Evolutionary conservation across 2,113 vertebrate genomes (phyloP).

Genomic region (Emydocephalus ijimae): DNA sequence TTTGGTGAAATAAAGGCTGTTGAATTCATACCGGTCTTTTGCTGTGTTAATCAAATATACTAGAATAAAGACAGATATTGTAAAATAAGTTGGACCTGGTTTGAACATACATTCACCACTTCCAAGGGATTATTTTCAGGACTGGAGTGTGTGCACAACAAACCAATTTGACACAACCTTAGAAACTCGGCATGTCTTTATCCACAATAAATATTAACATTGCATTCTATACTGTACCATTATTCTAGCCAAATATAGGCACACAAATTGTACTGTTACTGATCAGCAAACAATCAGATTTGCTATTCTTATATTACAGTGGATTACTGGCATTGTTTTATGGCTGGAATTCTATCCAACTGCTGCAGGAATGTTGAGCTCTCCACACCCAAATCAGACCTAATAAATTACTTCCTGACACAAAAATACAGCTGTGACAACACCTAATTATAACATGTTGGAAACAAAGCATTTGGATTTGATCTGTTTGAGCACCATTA

Average conservation of each 20-base stretch:
- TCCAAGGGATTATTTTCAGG: neutral
- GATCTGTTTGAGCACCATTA: neutral
- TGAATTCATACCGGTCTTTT: neutral
- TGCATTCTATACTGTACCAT: neutral
- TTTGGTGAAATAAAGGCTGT: neutral
- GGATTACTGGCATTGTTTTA: neutral
- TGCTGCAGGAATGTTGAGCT: neutral
- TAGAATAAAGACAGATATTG: neutral
- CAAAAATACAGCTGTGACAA: constrained; percentile 11
- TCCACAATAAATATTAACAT: neutral
- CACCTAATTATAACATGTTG: neutral
- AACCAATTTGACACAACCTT: neutral
- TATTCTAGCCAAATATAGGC: neutral
- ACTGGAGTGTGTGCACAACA: neutral
- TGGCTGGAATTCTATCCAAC: constrained; percentile 14
- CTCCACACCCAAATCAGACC: constrained; percentile 10
- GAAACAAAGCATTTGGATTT: constrained; percentile 1
- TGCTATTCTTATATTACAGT: neutral
- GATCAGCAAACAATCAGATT: neutral
- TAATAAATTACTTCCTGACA: constrained; percentile 25
- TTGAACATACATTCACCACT: neutral
- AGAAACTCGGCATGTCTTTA: neutral
- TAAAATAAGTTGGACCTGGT: neutral
- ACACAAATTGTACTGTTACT: neutral
- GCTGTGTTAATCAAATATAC: neutral